phyloP scores from a whole-genome alignment of 2,797 vertebrate genomes.

The Macropodus opercularis region DNA sequence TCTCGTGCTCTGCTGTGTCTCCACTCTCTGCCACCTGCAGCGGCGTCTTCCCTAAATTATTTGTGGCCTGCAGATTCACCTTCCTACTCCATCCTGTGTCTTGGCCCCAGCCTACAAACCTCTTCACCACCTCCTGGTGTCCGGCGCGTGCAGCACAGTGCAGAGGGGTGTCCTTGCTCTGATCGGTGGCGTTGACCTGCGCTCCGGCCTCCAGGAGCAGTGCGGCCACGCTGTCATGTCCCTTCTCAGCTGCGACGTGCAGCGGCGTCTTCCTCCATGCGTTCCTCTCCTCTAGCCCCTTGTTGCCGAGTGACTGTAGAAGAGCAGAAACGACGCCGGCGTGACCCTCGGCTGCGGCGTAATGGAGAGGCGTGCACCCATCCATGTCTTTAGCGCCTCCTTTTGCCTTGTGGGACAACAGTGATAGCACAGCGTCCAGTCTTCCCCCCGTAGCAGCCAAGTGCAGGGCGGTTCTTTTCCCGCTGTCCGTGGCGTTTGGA shows the following conservation, averaged over 20 bases:
- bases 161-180: slow-evolving; percentile 81
- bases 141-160: slow-evolving; percentile 80
- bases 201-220: slow-evolving; percentile 76
- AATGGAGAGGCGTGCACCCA: slow-evolving; percentile 80
- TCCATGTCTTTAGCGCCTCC: slow-evolving; percentile 81
- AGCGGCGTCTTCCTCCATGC: slow-evolving; percentile 84
- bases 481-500: slow-evolving; percentile 73
- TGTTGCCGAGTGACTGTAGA: slow-evolving; percentile 68
- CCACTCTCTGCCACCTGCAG: slow-evolving; percentile 78
- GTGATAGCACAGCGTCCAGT: slow-evolving; percentile 35
- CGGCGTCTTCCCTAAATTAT: slow-evolving; percentile 81
- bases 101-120: slow-evolving; percentile 69
- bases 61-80: slow-evolving; percentile 76
- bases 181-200: slow-evolving; percentile 79
- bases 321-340: slow-evolving; percentile 60
- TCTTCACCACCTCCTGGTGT: slow-evolving; percentile 61
- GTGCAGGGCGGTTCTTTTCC: slow-evolving; percentile 83
- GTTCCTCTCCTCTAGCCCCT: slow-evolving; percentile 80
- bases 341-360: slow-evolving; percentile 71
- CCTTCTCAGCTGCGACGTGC: slow-evolving; percentile 80
- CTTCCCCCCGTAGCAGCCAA: slow-evolving; percentile 74
- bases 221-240: slow-evolving; percentile 66
- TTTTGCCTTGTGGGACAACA: slow-evolving; percentile 76
- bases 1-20: slow-evolving; percentile 68
- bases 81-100: slow-evolving; percentile 50